A percentile compares a stretch with the other conserved stretches of the same genome.
These are phyloP conservation scores for Harpegnathos saltator DNA, from an alignment of 1,140 invertebrate species.

Conservation along the genomic window DNA sequence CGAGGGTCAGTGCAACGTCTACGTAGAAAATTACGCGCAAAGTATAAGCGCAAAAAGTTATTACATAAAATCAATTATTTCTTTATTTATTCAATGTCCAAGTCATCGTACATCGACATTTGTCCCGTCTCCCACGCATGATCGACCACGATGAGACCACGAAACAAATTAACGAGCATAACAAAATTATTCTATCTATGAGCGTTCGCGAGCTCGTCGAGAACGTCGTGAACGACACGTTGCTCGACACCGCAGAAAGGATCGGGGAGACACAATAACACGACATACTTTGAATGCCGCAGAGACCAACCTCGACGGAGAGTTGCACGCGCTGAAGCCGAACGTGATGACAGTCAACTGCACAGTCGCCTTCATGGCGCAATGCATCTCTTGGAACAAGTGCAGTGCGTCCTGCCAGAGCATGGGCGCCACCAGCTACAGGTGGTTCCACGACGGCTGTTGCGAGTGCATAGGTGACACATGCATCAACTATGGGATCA, in stretches of 20 bases:
- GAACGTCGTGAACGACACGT: not conserved
- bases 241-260: too few species aligned
- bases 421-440: conserved; percentile 91
- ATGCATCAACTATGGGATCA: conserved; percentile 97
- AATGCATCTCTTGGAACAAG: conserved; percentile 96
- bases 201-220: not conserved
- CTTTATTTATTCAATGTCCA: too few species aligned
- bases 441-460: conserved; percentile 98
- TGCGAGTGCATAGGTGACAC: conserved; percentile 96
- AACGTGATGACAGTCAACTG: conserved; percentile 93
- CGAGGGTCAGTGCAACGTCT: not conserved
- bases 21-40: too few species aligned
- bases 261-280: not conserved
- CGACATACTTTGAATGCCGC: conserved; percentile 63
- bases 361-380: conserved; percentile 96
- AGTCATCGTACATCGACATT: too few species aligned
- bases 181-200: too few species aligned
- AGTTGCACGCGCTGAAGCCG: conserved; percentile 86
- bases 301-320: conserved; percentile 88
- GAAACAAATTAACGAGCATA: too few species aligned
- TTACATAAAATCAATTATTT: too few species aligned
- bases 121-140: too few species aligned
- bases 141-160: too few species aligned
- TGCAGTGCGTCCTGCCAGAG: conserved; percentile 93
- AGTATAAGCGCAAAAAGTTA: too few species aligned